These are phyloP conservation scores for Caenorhabditis wallacei DNA, from an alignment of 2,888 invertebrate genomes.

Conservation along the genomic window DNA sequence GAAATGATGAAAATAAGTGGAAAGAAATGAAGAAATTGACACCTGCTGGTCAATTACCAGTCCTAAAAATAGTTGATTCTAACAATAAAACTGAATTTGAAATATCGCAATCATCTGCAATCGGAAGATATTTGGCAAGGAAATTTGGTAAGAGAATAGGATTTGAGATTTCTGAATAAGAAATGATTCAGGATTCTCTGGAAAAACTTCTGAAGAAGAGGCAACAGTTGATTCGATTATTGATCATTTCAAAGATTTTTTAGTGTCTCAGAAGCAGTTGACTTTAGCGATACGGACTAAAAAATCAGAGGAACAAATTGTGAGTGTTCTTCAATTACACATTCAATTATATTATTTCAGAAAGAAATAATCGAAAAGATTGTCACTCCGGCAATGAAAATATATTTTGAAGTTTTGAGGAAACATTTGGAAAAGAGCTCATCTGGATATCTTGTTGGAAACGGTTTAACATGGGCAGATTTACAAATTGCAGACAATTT, in stretches of 20 bases:
- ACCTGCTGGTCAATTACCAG: slow-evolving; percentile 28
- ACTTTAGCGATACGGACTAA: background rate
- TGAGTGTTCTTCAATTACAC: too few species aligned
- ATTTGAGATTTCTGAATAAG: too few species aligned
- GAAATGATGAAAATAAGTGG: background rate
- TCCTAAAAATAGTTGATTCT: slow-evolving; percentile 13
- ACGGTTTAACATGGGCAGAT: slow-evolving; percentile 48
- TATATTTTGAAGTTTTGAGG: slow-evolving; percentile 28
- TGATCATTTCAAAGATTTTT: slow-evolving; percentile 47
- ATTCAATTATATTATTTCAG: background rate
- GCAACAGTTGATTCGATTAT: slow-evolving; percentile 29
- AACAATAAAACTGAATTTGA: background rate
- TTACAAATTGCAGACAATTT: slow-evolving; percentile 47
- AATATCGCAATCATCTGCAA: slow-evolving; percentile 36
- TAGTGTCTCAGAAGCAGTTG: background rate
- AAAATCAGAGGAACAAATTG: slow-evolving; percentile 1
- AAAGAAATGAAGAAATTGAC: background rate
- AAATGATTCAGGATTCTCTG: slow-evolving; percentile 24
- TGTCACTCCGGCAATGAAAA: slow-evolving; percentile 19
- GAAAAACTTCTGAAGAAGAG: slow-evolving; percentile 38
- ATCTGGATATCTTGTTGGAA: slow-evolving; percentile 43
- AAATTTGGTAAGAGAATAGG: slow-evolving; percentile 28
- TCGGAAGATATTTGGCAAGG: slow-evolving; percentile 38
- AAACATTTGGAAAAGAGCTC: slow-evolving; percentile 14
- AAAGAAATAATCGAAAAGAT: background rate